phyloP scores from a whole-genome alignment of 2,113 vertebrate genomes.

The Antechinus flavipes region DNA sequence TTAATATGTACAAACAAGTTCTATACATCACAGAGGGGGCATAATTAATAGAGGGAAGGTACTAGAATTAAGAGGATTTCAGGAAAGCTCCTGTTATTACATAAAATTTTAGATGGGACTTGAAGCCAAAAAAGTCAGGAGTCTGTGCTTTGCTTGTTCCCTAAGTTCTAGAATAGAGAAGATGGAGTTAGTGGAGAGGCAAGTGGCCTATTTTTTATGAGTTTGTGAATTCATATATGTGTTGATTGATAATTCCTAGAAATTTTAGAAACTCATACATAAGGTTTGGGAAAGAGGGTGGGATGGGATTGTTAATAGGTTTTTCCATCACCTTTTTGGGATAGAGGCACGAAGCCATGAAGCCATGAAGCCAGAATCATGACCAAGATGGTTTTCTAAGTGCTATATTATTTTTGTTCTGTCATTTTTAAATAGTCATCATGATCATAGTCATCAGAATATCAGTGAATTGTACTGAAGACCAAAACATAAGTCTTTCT shows the following conservation, averaged over 20 bases:
- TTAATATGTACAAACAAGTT: not conserved
- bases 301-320: not conserved
- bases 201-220: not conserved
- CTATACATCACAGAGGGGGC: not conserved
- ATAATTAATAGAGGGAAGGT: not conserved
- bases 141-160: not conserved
- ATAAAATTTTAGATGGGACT: not conserved
- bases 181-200: not conserved
- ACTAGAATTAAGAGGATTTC: not conserved
- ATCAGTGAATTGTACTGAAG: not conserved
- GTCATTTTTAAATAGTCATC: not conserved
- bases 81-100: not conserved
- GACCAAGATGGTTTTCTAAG: not conserved
- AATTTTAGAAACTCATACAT: not conserved
- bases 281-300: not conserved
- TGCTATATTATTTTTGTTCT: not conserved
- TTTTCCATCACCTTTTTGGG: not conserved
- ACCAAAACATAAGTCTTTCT: not conserved
- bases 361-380: not conserved
- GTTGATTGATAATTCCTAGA: not conserved
- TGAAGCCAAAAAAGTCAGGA: not conserved
- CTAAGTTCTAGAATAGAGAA: not conserved
- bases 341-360: fast-evolving
- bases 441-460: not conserved
- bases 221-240: not conserved